Conservation (phyloP, 1,140 invertebrate species). For the Drosophila tsacasi region DNA sequence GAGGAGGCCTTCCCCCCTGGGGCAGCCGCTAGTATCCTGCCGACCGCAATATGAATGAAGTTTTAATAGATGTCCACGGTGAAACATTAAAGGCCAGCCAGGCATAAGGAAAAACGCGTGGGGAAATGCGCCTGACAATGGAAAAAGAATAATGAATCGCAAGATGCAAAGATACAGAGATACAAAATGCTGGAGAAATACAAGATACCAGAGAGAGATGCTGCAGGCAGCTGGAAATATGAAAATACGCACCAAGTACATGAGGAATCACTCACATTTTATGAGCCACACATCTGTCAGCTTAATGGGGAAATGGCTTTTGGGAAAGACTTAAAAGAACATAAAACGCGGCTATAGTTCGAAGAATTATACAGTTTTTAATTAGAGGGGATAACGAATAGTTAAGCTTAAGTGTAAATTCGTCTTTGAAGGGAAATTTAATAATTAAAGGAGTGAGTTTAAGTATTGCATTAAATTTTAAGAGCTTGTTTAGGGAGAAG, state of each 20-base stretch:
- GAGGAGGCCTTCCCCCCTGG: background rate
- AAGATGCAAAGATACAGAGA: slow-evolving; percentile 42
- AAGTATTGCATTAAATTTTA: background rate
- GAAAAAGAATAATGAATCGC: slow-evolving; percentile 55
- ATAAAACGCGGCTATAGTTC: slow-evolving; percentile 30
- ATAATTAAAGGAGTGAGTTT: background rate
- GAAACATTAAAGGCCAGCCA: slow-evolving; percentile 60
- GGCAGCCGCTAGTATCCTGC: slow-evolving; percentile 19
- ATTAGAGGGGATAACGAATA: slow-evolving; percentile 6
- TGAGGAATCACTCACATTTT: slow-evolving; percentile 42
- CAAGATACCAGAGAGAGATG: too few species aligned
- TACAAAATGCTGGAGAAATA: slow-evolving; percentile 11
- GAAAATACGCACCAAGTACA: slow-evolving; percentile 8
- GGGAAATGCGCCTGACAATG: slow-evolving; percentile 24
- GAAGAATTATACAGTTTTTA: slow-evolving; percentile 28
- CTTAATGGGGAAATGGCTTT: slow-evolving; percentile 17
- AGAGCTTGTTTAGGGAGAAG: background rate
- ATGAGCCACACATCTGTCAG: slow-evolving; percentile 35
- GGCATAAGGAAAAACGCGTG: slow-evolving; percentile 5
- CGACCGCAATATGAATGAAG: slow-evolving; percentile 63
- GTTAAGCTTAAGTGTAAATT: slow-evolving; percentile 2
- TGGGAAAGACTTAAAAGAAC: slow-evolving; percentile 25
- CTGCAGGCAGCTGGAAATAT: slow-evolving; percentile 7
- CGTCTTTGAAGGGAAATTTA: background rate
- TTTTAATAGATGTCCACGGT: slow-evolving; percentile 72